Evolutionary conservation across 2,113 vertebrate genomes (phyloP).

Genomic region (Zosterops pallidus): DNA sequence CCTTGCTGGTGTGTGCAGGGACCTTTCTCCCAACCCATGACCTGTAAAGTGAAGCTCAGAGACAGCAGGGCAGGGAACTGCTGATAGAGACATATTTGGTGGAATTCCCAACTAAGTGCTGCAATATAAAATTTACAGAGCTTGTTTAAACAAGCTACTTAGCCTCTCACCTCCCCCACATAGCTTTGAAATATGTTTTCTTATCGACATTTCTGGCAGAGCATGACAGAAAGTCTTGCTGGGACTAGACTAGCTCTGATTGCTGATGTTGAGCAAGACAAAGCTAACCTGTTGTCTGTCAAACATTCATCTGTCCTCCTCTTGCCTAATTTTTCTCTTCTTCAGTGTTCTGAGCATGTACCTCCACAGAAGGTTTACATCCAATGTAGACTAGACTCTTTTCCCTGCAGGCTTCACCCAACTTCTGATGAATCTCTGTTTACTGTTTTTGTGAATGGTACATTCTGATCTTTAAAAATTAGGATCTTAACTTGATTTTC

Average conservation of each 20-base stretch:
- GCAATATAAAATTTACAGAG: not conserved
- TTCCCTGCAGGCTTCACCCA: not conserved
- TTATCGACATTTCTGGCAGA: not conserved
- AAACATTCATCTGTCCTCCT: not conserved
- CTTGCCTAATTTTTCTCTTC: not conserved
- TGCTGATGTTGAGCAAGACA: not conserved
- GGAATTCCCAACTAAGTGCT: not conserved
- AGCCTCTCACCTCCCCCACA: not conserved
- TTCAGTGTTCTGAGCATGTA: not conserved
- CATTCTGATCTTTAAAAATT: not conserved
- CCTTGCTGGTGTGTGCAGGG: rapidly evolving
- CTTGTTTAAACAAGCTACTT: not conserved
- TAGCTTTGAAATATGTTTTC: not conserved
- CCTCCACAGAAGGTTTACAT: not conserved
- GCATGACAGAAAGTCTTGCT: not conserved
- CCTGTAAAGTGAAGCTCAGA: not conserved
- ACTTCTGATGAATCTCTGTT: not conserved
- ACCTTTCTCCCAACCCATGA: not conserved
- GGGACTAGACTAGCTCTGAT: not conserved
- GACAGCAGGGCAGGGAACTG: not conserved
- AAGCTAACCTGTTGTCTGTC: not conserved
- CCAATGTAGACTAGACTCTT: not conserved
- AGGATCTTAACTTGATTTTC: not conserved
- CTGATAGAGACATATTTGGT: not conserved
- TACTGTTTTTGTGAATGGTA: not conserved